Conservation (phyloP, 2,113 vertebrate species). For the Caranx ignobilis region DNA sequence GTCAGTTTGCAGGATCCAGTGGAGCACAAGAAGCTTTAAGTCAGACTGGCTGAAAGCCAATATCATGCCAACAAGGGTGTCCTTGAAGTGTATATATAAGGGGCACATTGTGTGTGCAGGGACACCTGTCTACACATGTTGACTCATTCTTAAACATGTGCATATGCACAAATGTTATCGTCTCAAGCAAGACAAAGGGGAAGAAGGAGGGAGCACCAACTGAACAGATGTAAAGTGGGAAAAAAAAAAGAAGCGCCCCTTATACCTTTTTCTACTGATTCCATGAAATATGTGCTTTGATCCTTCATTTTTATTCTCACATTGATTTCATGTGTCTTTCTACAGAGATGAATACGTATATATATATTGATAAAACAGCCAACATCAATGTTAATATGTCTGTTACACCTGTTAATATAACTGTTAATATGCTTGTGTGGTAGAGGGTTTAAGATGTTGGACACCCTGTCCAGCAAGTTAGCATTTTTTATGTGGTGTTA, state of each 20-base stretch:
- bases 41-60: slow-evolving; percentile 44
- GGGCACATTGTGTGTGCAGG: not conserved
- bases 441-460: not conserved
- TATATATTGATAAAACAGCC: not conserved
- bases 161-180: too few relatives aligned
- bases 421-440: too few relatives aligned
- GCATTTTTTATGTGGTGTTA: not conserved
- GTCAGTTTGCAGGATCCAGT: slow-evolving; percentile 6
- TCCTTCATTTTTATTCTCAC: not conserved
- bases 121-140: not conserved
- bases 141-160: too few relatives aligned
- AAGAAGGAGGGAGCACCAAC: not conserved
- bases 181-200: not conserved
- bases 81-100: slow-evolving; percentile 16
- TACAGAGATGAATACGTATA: not conserved
- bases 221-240: not conserved
- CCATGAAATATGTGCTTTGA: not conserved
- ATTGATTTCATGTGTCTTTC: not conserved
- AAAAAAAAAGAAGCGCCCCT: not conserved
- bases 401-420: not conserved
- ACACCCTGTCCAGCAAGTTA: not conserved
- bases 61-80: not conserved
- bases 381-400: not conserved
- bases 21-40: slow-evolving; percentile 8
- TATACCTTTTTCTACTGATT: not conserved